Base-by-base conservation (phyloP, 2,888 invertebrate species). In the Drosophila acutilabella region DNA sequence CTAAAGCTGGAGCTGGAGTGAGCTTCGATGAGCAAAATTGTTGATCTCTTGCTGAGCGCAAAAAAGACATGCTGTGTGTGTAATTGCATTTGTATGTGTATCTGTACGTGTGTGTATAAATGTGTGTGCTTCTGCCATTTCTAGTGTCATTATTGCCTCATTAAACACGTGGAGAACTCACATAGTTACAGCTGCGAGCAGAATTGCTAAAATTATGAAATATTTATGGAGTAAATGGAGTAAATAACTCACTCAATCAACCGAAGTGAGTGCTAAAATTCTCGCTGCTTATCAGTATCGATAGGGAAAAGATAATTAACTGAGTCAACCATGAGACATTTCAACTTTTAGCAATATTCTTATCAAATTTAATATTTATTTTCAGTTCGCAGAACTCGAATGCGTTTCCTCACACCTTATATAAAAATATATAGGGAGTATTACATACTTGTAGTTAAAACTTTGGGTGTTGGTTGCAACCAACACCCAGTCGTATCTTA, bases 401-500 rank as follows among this genome's bases (percentile, higher is more conserved):
- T 58, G 42, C 13, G 26, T 42, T 33, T 38, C 23, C 51, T 57
- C 61, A 54, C 58, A 64, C 67, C 60, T 74, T 64, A 64, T 20
- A 59, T 42, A 72, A 73, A 67, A 10, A 60, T 18, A 11, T 6
- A 30, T 47, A 5, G 10, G 20, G 20, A 20, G 42, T 26, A n/a
- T n/a, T 14, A 7, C 4, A 36, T 5, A 23, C 33, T 33, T 40
- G 36, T 42, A 23, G 57, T 56, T 53, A 40, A 54, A 44, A 47
- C 40, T 45, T 51, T 16, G 42, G 41, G 11, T 30, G 51, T 52
- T 50, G 20, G 33, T 44, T 72, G 61, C 38, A 48, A 61, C 44
- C 74, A 62, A 64, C 61, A 61, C 64, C 78, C 51, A 18, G 30
- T 38, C 41, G 42, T 75, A 79, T 79, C 79, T 76, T 70, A 76